Conservation (phyloP, 1,140 invertebrate genomes). For the Araneus ventricosus region DNA sequence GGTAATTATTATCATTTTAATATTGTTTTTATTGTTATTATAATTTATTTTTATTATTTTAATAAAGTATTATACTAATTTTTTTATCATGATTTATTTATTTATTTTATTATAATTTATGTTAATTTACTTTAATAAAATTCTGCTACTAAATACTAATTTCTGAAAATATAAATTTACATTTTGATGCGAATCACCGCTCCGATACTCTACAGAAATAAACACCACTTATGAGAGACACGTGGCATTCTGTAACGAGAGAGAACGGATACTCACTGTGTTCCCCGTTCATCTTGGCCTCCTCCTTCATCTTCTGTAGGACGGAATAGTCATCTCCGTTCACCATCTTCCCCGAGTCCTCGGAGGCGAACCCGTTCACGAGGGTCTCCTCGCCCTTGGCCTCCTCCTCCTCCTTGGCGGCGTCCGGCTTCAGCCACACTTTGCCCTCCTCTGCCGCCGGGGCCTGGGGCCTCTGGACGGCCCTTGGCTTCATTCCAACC, state of each 20-base stretch:
- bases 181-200: too few species aligned
- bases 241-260: background rate
- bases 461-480: constrained; percentile 25
- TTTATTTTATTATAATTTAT: too few species aligned
- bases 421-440: constrained; percentile 72
- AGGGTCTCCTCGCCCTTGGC: constrained; percentile 14
- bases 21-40: too few species aligned
- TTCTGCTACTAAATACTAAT: too few species aligned
- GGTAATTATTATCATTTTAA: too few species aligned
- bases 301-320: constrained; percentile 49
- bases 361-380: constrained; percentile 67
- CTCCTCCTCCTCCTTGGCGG: constrained; percentile 24
- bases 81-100: too few species aligned
- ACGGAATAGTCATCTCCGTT: constrained; percentile 68
- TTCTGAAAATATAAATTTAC: too few species aligned
- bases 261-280: constrained; percentile 36
- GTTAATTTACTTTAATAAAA: too few species aligned
- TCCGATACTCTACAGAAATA: too few species aligned
- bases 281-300: constrained; percentile 53
- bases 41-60: too few species aligned
- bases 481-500: constrained; percentile 66
- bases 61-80: too few species aligned
- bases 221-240: too few species aligned
- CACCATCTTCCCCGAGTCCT: constrained; percentile 60
- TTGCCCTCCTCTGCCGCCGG: constrained; percentile 38